Evolutionary conservation across 2,113 vertebrate genomes (phyloP).

Genomic region (Megaptera novaeangliae): DNA sequence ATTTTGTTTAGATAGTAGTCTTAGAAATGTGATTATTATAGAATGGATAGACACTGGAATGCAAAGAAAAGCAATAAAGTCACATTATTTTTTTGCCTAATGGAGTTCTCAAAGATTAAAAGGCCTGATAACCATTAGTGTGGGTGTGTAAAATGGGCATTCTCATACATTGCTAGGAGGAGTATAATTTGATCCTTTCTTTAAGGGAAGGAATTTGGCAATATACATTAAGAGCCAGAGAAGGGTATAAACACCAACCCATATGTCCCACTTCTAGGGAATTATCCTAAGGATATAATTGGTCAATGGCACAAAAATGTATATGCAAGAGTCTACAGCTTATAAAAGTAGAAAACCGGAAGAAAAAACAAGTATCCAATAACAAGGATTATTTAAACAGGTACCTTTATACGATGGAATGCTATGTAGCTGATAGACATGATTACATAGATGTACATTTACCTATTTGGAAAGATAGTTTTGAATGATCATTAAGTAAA

Average conservation of each 20-base stretch:
- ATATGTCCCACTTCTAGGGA: background rate
- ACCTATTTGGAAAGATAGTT: conserved; percentile 5
- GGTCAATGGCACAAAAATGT: background rate
- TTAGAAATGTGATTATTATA: conserved; percentile 54
- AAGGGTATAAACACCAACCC: background rate
- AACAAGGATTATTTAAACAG: background rate
- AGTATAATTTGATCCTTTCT: background rate
- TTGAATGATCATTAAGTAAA: background rate
- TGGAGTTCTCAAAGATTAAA: conserved; percentile 49
- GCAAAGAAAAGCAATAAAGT: conserved; percentile 42
- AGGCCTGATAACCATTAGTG: conserved; percentile 9
- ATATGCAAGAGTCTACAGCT: background rate
- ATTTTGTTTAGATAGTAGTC: conserved; percentile 37
- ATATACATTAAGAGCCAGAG: background rate
- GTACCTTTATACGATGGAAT: background rate
- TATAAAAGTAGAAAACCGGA: background rate
- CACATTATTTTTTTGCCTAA: conserved; percentile 32
- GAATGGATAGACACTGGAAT: conserved; percentile 27
- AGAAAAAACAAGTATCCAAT: background rate
- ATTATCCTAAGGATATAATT: background rate
- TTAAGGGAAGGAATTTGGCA: background rate
- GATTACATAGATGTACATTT: background rate
- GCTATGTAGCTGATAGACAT: background rate
- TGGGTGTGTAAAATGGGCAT: background rate
- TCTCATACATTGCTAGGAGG: background rate